Evolutionary conservation across 2,113 vertebrate species (phyloP).

Genomic region (Stegostoma tigrinum): DNA sequence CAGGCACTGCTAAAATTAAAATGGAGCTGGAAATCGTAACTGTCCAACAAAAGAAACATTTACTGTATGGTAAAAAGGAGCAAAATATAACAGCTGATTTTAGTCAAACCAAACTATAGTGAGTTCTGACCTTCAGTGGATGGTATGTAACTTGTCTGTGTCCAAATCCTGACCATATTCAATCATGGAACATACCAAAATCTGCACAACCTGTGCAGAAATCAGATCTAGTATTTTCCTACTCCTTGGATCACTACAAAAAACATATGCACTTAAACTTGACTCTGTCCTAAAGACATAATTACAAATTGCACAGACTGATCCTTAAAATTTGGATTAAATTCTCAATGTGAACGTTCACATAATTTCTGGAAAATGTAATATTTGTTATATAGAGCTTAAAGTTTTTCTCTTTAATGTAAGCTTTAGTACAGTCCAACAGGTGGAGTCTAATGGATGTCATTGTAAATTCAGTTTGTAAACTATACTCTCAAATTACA

Average conservation of each 20-base stretch:
- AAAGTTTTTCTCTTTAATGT: background rate
- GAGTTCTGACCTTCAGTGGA: background rate
- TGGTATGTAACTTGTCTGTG: background rate
- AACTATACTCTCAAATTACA: background rate
- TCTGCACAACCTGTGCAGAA: background rate
- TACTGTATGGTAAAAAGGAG: background rate
- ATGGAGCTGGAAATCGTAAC: background rate
- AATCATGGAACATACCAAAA: background rate
- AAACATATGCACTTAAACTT: background rate
- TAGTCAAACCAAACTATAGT: background rate
- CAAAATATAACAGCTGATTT: background rate
- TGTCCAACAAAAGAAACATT: background rate
- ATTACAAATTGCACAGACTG: background rate
- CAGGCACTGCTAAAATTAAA: background rate
- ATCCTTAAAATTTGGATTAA: background rate
- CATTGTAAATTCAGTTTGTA: background rate
- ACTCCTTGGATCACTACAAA: background rate
- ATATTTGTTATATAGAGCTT: background rate
- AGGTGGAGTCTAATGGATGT: background rate
- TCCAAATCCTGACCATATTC: background rate
- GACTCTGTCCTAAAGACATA: background rate
- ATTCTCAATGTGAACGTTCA: background rate
- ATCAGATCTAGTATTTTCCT: background rate
- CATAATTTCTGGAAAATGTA: background rate
- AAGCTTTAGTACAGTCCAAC: background rate